Evolutionary conservation across 2,888 invertebrate species (phyloP), one percentile per base, ranked within the genome.

Genomic region (Andrena chrysosceles): DNA sequence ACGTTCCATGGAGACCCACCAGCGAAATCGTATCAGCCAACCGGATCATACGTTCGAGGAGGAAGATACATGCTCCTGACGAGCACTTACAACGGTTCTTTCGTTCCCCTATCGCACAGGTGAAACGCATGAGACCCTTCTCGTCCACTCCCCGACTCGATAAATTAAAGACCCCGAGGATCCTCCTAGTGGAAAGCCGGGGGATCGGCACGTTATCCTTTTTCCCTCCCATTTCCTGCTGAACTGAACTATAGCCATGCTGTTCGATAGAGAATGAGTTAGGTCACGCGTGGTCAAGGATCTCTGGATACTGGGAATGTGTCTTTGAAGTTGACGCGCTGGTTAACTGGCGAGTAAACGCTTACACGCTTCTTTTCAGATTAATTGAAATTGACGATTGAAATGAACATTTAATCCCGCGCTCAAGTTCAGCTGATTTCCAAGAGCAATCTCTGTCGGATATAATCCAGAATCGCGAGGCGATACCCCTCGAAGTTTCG

Each of bases 1-100:
- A 59, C 64, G 59, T 74, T 70, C 54, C 83, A 69, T 70, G 85
- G 81, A 81, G 42, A 60, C 29, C 48, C 42, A 84, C 85, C 85
- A 85, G 72, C 52, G 26, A 62, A 85, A 75, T 73, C 74, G 63
- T 75, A 81, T 84, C 84, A 59, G 60, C 60, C 35, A 81, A 59
- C 60, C 78, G 81, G 66, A 85, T 84, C 81, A 63, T 81, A 85
- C 72, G 71, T 76, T 70, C 72, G 70, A 62, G 62, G 70, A 78
- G 62, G 48, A 54, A 69, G 69, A 67, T 62, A 70, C 52, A 33
- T 10, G 35, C 62, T 77, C 63, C 60, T 84, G 77, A 85, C 77
- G 66, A 79, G 59, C 71, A 75, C 84, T 84, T 73, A 70, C 59
- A 10, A 20, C 52, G 59, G 78, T 62, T 13, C 69, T 70, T 52